Base-by-base conservation (phyloP, 2,888 invertebrate species). In the Meiosimyza platycephala region DNA sequence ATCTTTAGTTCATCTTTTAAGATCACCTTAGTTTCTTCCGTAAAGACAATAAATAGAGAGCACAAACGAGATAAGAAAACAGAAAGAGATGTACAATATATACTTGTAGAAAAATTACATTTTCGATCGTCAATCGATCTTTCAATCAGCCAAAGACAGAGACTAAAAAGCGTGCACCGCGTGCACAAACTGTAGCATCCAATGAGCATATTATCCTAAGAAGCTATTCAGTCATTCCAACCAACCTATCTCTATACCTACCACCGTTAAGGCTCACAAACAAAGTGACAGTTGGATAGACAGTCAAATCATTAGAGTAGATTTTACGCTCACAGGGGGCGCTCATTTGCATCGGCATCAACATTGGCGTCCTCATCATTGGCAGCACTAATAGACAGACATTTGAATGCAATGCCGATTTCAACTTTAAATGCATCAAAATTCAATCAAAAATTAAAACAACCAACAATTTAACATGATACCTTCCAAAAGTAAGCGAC, bases 391-490 rank as follows among this genome's bases (percentile, higher is more conserved):
- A 40, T 40, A 40, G 40, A 40, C 40, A 40, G 40, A 40, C 40
- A 40, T 40, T 40, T 40, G 40, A 40, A 40, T 40, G 40, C 40
- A 40, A 40, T 40, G 40, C 40, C 40, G 9, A 40, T 40, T 40
- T 40, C 66, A 67, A 59, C 54, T 59, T 52, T 60, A 77, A 81
- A 80, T 81, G 81, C 83, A 83, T 81, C 83, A 83, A 82, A 82
- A 82, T 83, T 80, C 82, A 82, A 82, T 82, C 82, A 82, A 82
- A 82, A 70, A 81, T 83, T 82, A 83, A 80, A 76, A 40, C 62
- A 69, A 60, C 15, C 57, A 22, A 11, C 62, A 47, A 57, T 47
- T 57, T 22, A 72, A 79, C 75, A 76, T 70, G 9, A 22, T 0
- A 28, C 63, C 67, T 16, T 4, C 16, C 33, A 18, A 22, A n/a